Percentiles rank a stretch among this genome's conserved stretches.
phyloP scores from a whole-genome alignment of 2,113 vertebrate genomes.

The Macaca fascicularis region DNA sequence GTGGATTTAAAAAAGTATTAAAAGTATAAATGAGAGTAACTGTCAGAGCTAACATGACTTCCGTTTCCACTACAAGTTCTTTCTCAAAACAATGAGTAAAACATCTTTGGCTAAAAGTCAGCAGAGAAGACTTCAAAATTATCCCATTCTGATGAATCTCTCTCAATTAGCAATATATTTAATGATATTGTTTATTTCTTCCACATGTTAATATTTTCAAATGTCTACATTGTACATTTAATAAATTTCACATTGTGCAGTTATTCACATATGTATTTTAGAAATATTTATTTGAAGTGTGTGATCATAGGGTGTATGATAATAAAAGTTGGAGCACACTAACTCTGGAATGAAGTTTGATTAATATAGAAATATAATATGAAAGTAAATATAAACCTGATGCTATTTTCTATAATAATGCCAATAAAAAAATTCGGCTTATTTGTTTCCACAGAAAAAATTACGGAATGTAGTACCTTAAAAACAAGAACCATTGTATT shows the following conservation, averaged over 20 bases:
- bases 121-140: not conserved
- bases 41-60: not conserved
- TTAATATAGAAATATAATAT: not conserved
- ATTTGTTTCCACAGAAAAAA: too few species aligned
- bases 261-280: not conserved
- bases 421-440: rapidly evolving
- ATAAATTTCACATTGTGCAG: not conserved
- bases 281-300: not conserved
- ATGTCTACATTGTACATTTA: not conserved
- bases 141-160: not conserved
- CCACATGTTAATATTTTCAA: not conserved
- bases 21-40: not conserved
- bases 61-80: not conserved
- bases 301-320: not conserved
- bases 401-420: not conserved
- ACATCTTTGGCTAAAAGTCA: not conserved
- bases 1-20: not conserved
- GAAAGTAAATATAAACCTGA: not conserved
- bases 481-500: not conserved
- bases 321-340: not conserved
- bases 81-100: not conserved
- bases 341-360: not conserved
- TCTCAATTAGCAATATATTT: not conserved
- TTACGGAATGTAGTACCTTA: too few species aligned
- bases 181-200: not conserved